Evolutionary conservation across 2,797 vertebrate species (phyloP), one percentile per base, ranked within the genome.

Genomic region (Liparis tanakae): DNA sequence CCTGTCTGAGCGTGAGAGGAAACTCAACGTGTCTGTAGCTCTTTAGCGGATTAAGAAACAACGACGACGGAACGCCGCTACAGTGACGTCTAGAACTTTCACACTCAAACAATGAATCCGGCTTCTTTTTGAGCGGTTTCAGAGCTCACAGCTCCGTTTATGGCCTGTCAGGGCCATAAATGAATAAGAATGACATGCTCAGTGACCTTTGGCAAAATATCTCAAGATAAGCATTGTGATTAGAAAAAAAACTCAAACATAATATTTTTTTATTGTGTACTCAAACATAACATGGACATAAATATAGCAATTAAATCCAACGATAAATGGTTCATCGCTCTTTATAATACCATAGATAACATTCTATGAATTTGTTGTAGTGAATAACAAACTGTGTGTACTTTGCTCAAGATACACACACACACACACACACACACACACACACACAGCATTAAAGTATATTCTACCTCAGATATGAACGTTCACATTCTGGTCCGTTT

Each of bases 401-500:
- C 15, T 4, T 66, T 51, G 15, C 51, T 54, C 25, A 30, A 30
- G 25, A 30, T 30, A 30, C 34, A 54, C 7, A 30, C 37, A 62
- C 51, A 59, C 34, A 59, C 13, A 36, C 30, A 63, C 44, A 69
- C 34, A 66, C 10, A 65, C 34, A 64, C 34, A n/a, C 36, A 62
- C 22, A 43, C 55, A 59, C 55, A 62, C 48, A 53, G 7, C 54
- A 61, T 53, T 12, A 50, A 6, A 30, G 30, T 44, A 62, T 30
- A 74, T 58, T 74, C 18, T 56, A 55, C 8, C 17, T 54, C 51
- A 48, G 17, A 18, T 10, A 66, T 5, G 39, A 72, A 12, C 14
- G 10, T 78, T 94, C 74, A 94, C 36, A 95, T 70, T 69, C 83
- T 89, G 57, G 82, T 89, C 76, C 88, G 68, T 71, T 53, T 83